phyloP scores from a whole-genome alignment of 2,888 invertebrate species.

The Lithosia quadra region DNA sequence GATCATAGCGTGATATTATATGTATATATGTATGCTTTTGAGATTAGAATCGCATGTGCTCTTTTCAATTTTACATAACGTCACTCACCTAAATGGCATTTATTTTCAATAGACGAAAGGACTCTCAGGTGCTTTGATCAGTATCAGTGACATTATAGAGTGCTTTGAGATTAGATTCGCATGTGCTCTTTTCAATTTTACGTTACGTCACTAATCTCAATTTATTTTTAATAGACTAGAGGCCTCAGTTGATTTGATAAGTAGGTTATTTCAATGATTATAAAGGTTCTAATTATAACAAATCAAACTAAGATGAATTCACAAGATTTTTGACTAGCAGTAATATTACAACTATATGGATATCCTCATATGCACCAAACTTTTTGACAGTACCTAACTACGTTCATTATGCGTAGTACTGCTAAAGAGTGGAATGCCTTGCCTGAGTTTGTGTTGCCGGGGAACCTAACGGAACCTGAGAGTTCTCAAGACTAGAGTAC shows the following conservation, averaged over 20 bases:
- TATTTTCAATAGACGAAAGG: neutral
- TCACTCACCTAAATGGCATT: neutral
- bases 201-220: neutral
- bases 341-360: no score
- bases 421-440: no score
- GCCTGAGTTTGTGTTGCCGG: no score
- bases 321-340: neutral
- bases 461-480: no score
- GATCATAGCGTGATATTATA: conserved; percentile 18
- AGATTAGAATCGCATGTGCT: neutral
- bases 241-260: neutral
- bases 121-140: neutral
- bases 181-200: neutral
- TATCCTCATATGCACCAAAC: no score
- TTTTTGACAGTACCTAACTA: no score
- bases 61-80: neutral
- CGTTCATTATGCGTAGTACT: no score
- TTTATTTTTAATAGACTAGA: neutral
- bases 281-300: neutral
- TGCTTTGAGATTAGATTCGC: neutral
- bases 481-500: no score
- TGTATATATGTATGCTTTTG: neutral
- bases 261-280: neutral
- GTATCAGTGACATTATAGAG: no score
- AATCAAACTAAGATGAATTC: neutral